Evolutionary conservation across 2,797 vertebrate species (phyloP), one percentile per base, ranked within the genome.

Genomic region (Macropodus opercularis): DNA sequence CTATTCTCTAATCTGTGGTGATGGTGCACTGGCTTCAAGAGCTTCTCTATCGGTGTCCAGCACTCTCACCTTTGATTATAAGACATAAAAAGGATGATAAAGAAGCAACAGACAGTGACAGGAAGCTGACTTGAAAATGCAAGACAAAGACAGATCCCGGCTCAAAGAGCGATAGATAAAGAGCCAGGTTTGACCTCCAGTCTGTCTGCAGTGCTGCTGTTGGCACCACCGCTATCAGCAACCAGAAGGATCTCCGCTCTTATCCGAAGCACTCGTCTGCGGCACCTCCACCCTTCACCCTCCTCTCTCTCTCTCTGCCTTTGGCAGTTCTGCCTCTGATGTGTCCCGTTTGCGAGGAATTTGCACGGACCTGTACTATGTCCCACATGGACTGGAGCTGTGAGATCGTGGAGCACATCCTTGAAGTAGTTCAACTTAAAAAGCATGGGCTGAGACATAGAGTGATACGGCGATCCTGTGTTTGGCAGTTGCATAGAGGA

Each of bases 171-270:
- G 35, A 58, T 2, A 78, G 80, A 81, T 76, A 85, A 83, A 66
- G 71, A 79, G 61, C 36, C 73, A 74, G 72, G 51, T n/a, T 39
- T 72, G 72, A 81, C 85, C 85, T 87, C 75, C 72, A 67, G 75
- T 41, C 66, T 48, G 74, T 81, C 69, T 85, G 82, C 77, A 68
- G 70, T 84, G 83, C 81, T 83, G 77, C 77, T 81, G 80, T 86
- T 88, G 89, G 88, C 89, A 90, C 87, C 86, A 58, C 46, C n/a
- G 66, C 78, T 91, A 91, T 91, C 90, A 90, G 88, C 49, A 39
- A 72, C 58, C 83, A 82, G 88, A 89, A 87, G 84, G 77, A 85
- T 90, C 83, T 83, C 50, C 61, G 46, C 27, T 69, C 87, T 89
- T 90, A 86, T 89, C 87, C 85, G 10, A 54, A 41, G 69, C 39